A percentile compares a stretch with the other conserved stretches of the same genome.
phyloP scores from a whole-genome alignment of 2,113 vertebrate genomes.

The Dasyurus viverrinus region DNA sequence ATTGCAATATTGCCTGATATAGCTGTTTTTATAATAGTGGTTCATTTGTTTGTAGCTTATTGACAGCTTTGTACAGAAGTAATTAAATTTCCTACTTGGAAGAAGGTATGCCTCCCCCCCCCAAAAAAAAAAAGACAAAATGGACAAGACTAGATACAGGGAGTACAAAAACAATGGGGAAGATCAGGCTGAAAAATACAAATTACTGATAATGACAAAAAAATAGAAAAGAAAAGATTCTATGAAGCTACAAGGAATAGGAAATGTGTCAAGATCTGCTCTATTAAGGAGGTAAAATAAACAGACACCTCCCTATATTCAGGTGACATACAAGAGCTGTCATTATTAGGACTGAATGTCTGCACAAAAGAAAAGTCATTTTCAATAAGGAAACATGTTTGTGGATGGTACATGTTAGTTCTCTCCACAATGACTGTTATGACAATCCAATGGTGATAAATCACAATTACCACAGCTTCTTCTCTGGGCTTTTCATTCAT shows the following conservation, averaged over 20 bases:
- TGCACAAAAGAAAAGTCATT: neutral
- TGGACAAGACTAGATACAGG: conserved; percentile 21
- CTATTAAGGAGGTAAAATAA: conserved; percentile 2
- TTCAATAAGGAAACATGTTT: neutral
- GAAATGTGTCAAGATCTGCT: neutral
- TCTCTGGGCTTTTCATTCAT: neutral
- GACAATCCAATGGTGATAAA: neutral
- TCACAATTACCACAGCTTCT: neutral
- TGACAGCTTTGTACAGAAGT: conserved; percentile 42
- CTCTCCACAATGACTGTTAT: conserved; percentile 16
- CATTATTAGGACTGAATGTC: neutral
- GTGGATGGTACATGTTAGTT: neutral
- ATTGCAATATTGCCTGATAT: conserved; percentile 59
- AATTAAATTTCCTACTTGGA: conserved; percentile 49
- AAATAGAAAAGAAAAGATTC: neutral
- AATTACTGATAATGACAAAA: neutral
- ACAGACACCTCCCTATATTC: neutral
- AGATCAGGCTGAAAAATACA: neutral
- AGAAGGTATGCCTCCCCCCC: neutral
- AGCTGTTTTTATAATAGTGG: conserved; percentile 59
- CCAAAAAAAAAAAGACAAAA: conserved; percentile 30
- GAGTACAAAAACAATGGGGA: neutral
- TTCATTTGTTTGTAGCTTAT: conserved; percentile 58
- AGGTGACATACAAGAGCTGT: neutral
- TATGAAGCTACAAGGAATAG: neutral